phyloP scores from a whole-genome alignment of 2,888 invertebrate genomes.

The Trichopoda pennipes region DNA sequence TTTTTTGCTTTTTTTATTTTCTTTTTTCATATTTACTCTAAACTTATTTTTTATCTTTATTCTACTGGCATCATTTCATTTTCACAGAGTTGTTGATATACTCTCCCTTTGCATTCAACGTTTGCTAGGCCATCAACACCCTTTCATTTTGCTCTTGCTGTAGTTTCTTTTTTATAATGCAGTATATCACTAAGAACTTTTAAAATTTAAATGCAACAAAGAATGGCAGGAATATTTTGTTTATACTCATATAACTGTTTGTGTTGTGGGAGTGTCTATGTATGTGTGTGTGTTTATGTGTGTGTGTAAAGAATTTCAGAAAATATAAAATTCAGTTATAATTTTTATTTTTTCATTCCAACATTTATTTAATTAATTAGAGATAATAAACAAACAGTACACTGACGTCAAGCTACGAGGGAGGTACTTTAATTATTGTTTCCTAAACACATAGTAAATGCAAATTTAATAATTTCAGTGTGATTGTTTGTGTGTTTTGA shows the following conservation, averaged over 20 bases:
- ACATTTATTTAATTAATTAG: too few relatives aligned
- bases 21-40: constrained; percentile 7
- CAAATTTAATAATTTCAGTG: too few relatives aligned
- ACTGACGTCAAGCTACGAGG: too few relatives aligned
- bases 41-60: constrained; percentile 29
- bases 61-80: constrained; percentile 41
- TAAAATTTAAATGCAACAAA: constrained; percentile 36
- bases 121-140: constrained; percentile 29
- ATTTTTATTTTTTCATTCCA: too few relatives aligned
- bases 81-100: not conserved
- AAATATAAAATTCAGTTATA: too few relatives aligned
- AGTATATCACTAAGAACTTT: constrained; percentile 43
- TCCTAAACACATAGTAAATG: too few relatives aligned
- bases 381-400: too few relatives aligned
- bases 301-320: not conserved
- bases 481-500: too few relatives aligned
- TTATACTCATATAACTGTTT: too few relatives aligned
- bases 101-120: not conserved
- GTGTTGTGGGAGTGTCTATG: not conserved
- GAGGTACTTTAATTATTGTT: too few relatives aligned
- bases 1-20: not conserved
- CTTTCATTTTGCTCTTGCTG: constrained; percentile 8
- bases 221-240: constrained; percentile 4
- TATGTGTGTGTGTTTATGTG: not conserved
- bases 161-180: not conserved